Base-by-base conservation (phyloP, 2,888 invertebrate genomes). In the Amphipyra berbera region DNA sequence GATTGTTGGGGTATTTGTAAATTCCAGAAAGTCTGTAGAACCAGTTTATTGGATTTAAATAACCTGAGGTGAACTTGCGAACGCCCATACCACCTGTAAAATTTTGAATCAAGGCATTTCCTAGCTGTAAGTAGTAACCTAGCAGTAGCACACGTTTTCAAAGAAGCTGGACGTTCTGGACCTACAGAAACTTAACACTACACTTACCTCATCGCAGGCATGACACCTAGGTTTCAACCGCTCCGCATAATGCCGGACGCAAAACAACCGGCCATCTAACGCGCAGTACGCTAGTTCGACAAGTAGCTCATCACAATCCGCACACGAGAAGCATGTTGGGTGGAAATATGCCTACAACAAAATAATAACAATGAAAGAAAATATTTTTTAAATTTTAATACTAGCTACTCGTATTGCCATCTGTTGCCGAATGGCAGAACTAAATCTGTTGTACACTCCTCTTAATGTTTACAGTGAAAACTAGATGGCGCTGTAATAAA, bases 231-330 rank as follows among this genome's bases (percentile, higher is more conserved):
- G 99, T 91, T 99, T 98, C 87, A 99, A 95, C 85, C 97, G 96
- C 93, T 99, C 99, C 53, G 99, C 99, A 91, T 99, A 99, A 94
- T 99, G 99, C 73, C 99, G 96, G 86, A 98, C 98, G 93, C 99
- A 99, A 95, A 97, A 98, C 73, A 98, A 95, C 73, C 96, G 96
- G 77, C 98, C 98, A 81, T 98, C 98, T 88, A 98, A 96, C 73
- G 97, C 97, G 91, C 99, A 99, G 94, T 99, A 99, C 53, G 98
- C 98, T 84, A 99, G 96, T 93, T 99, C 99, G 68, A 99, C 99
- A 66, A 99, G 96, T 58, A 99, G 96, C 93, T 99, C 98, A 81
- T 97, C 96, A 94, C 99, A 99, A 61, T 97, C 96, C 78, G 96
- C 95, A 94, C 99, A 99, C 61, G 96, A 95, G 93, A 99, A 99